A percentile compares a stretch with the other conserved stretches of the same genome.
Conservation (phyloP, 2,888 invertebrate genomes). For the Latrodectus hesperus region DNA sequence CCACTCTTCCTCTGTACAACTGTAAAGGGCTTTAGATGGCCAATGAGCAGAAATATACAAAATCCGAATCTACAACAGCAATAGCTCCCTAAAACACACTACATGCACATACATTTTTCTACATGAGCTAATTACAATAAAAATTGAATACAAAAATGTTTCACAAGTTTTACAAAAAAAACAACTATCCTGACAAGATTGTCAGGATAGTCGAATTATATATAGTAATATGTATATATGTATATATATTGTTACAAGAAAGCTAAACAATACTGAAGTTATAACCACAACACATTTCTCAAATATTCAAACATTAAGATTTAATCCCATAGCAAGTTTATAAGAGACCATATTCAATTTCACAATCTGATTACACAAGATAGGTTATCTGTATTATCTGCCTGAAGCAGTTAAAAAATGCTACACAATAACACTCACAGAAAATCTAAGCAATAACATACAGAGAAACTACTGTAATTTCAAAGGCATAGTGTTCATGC, state of each 20-base stretch:
- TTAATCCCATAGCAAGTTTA: constrained; percentile 48
- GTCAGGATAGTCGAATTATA: constrained; percentile 44
- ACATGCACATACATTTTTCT: constrained; percentile 64
- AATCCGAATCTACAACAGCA: constrained; percentile 69
- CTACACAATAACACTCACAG: constrained; percentile 49
- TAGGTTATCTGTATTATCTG: not conserved
- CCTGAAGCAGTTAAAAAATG: constrained; percentile 4
- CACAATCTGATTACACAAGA: constrained; percentile 23
- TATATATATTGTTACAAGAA: constrained; percentile 67
- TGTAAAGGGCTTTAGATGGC: constrained; percentile 65
- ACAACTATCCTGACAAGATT: constrained; percentile 32
- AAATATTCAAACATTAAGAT: constrained; percentile 48
- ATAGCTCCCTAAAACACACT: constrained; percentile 66
- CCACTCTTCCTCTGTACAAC: constrained; percentile 65
- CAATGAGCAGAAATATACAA: constrained; percentile 70
- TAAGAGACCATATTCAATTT: constrained; percentile 38
- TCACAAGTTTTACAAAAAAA: constrained; percentile 69
- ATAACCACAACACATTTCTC: constrained; percentile 59
- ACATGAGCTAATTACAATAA: constrained; percentile 67
- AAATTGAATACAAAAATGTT: constrained; percentile 69
- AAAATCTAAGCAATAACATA: constrained; percentile 61
- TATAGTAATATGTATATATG: constrained; percentile 51
- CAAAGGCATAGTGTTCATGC: not conserved
- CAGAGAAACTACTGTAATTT: constrained; percentile 43
- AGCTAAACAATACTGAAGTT: constrained; percentile 69